Conservation (phyloP, 2,888 invertebrate genomes). For the Aradus depressus region DNA sequence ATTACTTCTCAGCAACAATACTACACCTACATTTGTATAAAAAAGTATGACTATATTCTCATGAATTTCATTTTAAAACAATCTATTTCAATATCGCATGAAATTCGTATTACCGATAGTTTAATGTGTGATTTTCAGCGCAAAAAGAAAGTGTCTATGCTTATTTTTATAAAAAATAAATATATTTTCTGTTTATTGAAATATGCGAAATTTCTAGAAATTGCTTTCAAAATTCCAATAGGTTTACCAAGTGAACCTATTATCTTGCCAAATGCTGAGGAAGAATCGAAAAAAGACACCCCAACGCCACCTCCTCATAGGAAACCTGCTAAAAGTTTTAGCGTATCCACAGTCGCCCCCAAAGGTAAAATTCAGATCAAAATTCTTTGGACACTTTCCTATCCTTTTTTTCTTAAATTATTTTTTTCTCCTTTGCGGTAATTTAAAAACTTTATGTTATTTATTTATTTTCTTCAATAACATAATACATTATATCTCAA, state of each 20-base stretch:
- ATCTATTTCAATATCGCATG: too few species aligned
- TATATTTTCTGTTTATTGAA: neutral
- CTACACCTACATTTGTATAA: too few species aligned
- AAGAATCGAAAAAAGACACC: slow-evolving; percentile 33
- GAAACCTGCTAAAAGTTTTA: slow-evolving; percentile 84
- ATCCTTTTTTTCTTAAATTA: neutral
- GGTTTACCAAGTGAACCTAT: slow-evolving; percentile 27
- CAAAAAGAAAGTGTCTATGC: too few species aligned
- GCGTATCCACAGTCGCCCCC: slow-evolving; percentile 60
- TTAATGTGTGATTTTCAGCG: too few species aligned
- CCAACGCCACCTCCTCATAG: slow-evolving; percentile 78
- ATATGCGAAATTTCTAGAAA: neutral
- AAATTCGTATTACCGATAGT: too few species aligned
- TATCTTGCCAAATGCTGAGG: slow-evolving; percentile 20
- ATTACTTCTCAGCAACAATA: too few species aligned
- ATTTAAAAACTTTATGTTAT: slow-evolving; percentile 8
- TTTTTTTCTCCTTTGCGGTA: neutral
- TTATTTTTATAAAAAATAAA: too few species aligned
- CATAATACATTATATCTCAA: neutral
- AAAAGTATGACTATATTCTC: too few species aligned
- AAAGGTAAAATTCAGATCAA: slow-evolving; percentile 18
- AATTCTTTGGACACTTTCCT: neutral
- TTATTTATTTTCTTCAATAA: slow-evolving; percentile 12
- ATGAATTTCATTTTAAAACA: too few species aligned
- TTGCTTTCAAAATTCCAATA: slow-evolving; percentile 1